Conservation (phyloP, 2,888 invertebrate species). For the Hyposoter dolosus region DNA sequence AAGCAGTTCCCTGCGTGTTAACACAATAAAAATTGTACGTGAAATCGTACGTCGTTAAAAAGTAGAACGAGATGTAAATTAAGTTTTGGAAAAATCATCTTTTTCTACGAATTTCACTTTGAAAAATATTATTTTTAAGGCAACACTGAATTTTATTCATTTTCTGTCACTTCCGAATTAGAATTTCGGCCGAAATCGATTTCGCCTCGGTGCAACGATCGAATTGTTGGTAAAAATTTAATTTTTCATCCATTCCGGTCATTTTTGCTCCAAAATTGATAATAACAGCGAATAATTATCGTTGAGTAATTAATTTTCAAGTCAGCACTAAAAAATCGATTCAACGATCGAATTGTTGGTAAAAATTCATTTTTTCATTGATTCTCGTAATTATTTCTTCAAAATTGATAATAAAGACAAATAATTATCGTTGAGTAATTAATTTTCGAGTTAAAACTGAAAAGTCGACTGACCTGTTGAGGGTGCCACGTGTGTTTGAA, state of each 20-base stretch:
- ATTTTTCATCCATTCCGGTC: too few relatives aligned
- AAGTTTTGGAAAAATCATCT: neutral
- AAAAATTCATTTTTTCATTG: too few relatives aligned
- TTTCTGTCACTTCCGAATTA: neutral
- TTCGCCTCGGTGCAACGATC: neutral
- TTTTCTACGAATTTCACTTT: neutral
- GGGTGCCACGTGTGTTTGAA: constrained; percentile 83
- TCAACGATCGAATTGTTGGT: too few relatives aligned
- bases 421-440: neutral
- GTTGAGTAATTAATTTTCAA: too few relatives aligned
- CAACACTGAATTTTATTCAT: neutral
- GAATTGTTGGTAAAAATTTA: too few relatives aligned
- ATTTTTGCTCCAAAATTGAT: too few relatives aligned
- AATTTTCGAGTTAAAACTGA: neutral
- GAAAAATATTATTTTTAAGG: neutral
- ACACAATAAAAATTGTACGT: neutral
- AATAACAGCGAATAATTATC: too few relatives aligned
- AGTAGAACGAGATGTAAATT: neutral
- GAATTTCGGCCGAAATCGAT: neutral
- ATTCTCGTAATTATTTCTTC: too few relatives aligned
- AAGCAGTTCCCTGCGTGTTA: neutral
- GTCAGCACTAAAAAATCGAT: too few relatives aligned
- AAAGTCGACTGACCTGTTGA: constrained; percentile 78
- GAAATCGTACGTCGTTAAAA: neutral
- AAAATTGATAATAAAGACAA: neutral